Conservation (phyloP, 2,888 invertebrate genomes). For the Pterobdella sp. region DNA sequence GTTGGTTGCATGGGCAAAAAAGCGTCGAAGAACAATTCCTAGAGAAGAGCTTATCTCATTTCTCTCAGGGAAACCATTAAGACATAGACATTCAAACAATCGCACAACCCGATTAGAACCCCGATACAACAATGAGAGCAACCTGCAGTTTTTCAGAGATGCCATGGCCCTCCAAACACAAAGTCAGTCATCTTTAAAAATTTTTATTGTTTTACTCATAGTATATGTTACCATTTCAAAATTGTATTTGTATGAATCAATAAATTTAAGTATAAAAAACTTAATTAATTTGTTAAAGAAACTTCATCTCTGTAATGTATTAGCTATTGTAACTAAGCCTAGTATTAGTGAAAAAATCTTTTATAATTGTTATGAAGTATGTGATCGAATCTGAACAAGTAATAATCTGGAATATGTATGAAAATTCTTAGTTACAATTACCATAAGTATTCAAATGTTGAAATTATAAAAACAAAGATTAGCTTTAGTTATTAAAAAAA, state of each 20-base stretch:
- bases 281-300: neutral
- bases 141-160: slow-evolving; percentile 67
- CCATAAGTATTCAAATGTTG: too few species aligned
- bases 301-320: neutral
- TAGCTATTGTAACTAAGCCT: too few species aligned
- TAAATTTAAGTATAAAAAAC: neutral
- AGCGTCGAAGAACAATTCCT: slow-evolving; percentile 62
- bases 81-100: neutral
- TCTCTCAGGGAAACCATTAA: slow-evolving; percentile 58
- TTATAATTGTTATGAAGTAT: too few species aligned
- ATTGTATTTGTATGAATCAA: neutral
- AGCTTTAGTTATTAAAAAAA: too few species aligned
- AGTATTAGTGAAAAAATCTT: too few species aligned
- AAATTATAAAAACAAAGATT: too few species aligned
- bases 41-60: slow-evolving; percentile 70
- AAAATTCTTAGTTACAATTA: too few species aligned
- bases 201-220: too few species aligned
- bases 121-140: slow-evolving; percentile 52
- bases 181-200: neutral
- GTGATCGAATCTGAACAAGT: too few species aligned
- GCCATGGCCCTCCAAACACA: slow-evolving; percentile 59
- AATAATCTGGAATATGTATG: too few species aligned
- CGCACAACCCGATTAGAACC: neutral
- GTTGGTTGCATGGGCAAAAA: slow-evolving; percentile 68
- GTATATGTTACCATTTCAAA: neutral